phyloP scores from a whole-genome alignment of 2,888 invertebrate species.

The Dastarcus helophoroides region DNA sequence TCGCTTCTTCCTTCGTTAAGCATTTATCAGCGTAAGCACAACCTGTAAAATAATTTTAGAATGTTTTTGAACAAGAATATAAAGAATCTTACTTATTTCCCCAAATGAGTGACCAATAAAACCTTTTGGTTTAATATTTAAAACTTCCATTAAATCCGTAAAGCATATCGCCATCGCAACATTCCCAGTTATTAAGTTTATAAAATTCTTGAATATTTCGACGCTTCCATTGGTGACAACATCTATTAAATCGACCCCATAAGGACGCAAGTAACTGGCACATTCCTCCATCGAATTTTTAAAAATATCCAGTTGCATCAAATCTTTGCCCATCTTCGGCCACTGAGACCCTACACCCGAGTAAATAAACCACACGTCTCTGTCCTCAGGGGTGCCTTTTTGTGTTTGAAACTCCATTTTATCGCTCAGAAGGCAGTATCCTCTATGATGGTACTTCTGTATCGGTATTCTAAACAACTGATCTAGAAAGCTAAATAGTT shows the following conservation, averaged over 20 bases:
- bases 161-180: constrained; percentile 59
- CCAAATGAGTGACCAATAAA: constrained; percentile 90
- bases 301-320: constrained; percentile 48
- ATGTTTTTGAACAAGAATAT: constrained; percentile 41
- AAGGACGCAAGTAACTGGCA: constrained; percentile 39
- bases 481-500: constrained; percentile 60
- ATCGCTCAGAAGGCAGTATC: constrained; percentile 42
- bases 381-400: constrained; percentile 10
- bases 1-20: constrained; percentile 48
- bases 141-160: constrained; percentile 63
- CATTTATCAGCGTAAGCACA: constrained; percentile 55
- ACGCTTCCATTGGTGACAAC: constrained; percentile 40
- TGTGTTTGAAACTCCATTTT: constrained; percentile 2
- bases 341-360: constrained; percentile 60
- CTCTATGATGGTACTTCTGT: constrained; percentile 64
- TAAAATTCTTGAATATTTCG: constrained; percentile 38
- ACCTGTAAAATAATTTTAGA: constrained; percentile 29
- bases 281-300: constrained; percentile 43
- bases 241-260: constrained; percentile 42
- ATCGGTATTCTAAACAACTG: constrained; percentile 56
- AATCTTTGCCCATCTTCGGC: constrained; percentile 48
- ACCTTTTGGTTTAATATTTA: constrained; percentile 75
- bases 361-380: constrained; percentile 53
- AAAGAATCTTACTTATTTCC: constrained; percentile 51
- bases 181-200: constrained; percentile 48